Percentiles rank a stretch among this genome's conserved stretches.
phyloP scores from a whole-genome alignment of 2,113 vertebrate species.

The Coptodon rendalli region DNA sequence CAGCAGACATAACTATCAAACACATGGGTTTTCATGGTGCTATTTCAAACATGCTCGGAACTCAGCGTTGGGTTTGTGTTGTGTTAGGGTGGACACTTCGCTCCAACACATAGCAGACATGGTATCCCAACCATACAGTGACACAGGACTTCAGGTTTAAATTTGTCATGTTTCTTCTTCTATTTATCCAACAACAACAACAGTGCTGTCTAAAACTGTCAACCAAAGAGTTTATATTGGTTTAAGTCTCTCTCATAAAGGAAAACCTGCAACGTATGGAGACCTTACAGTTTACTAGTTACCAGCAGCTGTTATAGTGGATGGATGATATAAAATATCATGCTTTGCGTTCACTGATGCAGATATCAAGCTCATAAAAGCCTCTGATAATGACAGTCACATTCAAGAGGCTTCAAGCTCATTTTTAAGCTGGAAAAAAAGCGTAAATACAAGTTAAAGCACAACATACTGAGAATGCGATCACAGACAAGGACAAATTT shows the following conservation, averaged over 20 bases:
- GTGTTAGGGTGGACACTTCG: conserved; percentile 60
- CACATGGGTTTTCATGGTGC: conserved; percentile 56
- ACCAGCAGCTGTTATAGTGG: neutral
- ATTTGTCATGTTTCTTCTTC: neutral
- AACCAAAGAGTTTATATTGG: neutral
- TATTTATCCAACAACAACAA: neutral
- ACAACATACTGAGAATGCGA: neutral
- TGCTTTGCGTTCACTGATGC: neutral
- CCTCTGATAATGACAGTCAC: neutral
- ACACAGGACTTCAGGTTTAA: neutral
- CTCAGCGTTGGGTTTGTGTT: conserved; percentile 58
- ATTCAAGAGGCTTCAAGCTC: neutral
- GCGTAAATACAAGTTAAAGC: neutral
- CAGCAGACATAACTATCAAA: conserved; percentile 55
- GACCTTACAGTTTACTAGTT: neutral
- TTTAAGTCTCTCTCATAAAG: neutral
- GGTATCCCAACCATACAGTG: conserved; percentile 23
- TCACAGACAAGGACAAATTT: conserved; percentile 83
- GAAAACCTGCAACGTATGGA: neutral
- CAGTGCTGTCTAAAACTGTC: neutral
- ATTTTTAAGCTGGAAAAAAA: neutral
- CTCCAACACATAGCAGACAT: conserved; percentile 31
- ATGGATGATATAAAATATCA: neutral
- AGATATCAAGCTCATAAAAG: neutral
- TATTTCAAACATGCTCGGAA: conserved; percentile 62